Conservation (phyloP, 2,797 vertebrate genomes). For the Chelonia mydas region DNA sequence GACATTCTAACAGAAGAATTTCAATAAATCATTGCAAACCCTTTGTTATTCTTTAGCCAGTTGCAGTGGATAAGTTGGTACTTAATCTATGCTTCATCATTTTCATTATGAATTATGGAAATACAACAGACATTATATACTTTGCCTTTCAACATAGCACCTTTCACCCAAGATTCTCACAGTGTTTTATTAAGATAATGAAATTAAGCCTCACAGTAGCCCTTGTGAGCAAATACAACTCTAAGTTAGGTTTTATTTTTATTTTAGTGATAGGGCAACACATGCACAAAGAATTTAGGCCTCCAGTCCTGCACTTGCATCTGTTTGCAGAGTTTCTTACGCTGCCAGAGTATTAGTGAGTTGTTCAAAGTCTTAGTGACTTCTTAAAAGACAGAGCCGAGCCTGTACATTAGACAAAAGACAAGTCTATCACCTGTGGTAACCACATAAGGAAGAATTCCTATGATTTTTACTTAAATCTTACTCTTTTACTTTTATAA, state of each 20-base stretch:
- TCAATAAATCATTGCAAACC: conserved; percentile 59
- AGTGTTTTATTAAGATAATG: not conserved
- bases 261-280: not conserved
- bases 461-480: not conserved
- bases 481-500: not conserved
- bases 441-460: not conserved
- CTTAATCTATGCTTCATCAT: conserved; percentile 28
- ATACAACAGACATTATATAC: not conserved
- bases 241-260: not conserved
- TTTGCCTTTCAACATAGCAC: not conserved
- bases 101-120: conserved; percentile 53
- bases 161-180: not conserved
- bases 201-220: not conserved
- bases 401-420: not conserved
- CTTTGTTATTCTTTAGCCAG: conserved; percentile 37
- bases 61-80: conserved; percentile 26
- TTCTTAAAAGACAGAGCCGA: not conserved
- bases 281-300: not conserved
- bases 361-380: not conserved
- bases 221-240: not conserved
- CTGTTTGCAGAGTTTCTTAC: not conserved
- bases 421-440: not conserved
- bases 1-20: conserved; percentile 44
- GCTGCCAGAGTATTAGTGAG: not conserved
- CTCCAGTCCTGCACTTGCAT: fast-evolving